Evolutionary conservation across 2,113 vertebrate genomes (phyloP), one percentile per base, ranked within the genome.

Genomic region (Dicaeum eximium): DNA sequence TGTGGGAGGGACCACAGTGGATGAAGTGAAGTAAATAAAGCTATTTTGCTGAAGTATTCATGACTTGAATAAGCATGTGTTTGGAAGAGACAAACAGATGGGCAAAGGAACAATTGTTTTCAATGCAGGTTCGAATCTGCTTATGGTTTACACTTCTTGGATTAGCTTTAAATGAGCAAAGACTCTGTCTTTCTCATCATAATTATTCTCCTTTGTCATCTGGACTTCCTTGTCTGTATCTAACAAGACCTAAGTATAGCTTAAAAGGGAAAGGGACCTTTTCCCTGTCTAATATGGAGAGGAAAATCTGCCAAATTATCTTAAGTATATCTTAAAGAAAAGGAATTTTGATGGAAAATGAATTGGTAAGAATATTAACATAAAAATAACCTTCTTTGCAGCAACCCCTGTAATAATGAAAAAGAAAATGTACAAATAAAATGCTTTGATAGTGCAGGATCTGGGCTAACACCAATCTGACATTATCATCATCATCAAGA

Each of bases 21-120:
- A 72, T 67, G 48, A 87, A 88, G 11, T 66, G 44, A 80, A 77
- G 10, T 56, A 83, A 91, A 85, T 81, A 75, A 69, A 15, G 15
- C 1, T 57, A 35, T 75, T 66, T 85, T 83, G 17, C 33, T 57
- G 57, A 92, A 75, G 33, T 57, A 77, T 57, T 79, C 58, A 22
- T 25, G 30, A 54, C 74, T 79, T 95, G 78, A 91, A 90, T 69
- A 90, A 94, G 48, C 64, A 45, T 23, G 61, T 67, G 53, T 85
- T 90, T 91, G 73, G 47, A 92, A 84, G 42, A 86, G 27, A 44
- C 30, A 83, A 96, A 75, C 17, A 94, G 77, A 79, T 73, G 50
- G 71, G 74, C 74, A 95, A 88, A 94, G n/a, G 79, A 80, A 73
- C 28, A 88, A 74, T 78, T 74, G 45, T 73, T 91, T 83, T 48